These are phyloP conservation scores for Lipophrys pholis DNA, from an alignment of 2,113 vertebrate genomes.

Conservation along the genomic window DNA sequence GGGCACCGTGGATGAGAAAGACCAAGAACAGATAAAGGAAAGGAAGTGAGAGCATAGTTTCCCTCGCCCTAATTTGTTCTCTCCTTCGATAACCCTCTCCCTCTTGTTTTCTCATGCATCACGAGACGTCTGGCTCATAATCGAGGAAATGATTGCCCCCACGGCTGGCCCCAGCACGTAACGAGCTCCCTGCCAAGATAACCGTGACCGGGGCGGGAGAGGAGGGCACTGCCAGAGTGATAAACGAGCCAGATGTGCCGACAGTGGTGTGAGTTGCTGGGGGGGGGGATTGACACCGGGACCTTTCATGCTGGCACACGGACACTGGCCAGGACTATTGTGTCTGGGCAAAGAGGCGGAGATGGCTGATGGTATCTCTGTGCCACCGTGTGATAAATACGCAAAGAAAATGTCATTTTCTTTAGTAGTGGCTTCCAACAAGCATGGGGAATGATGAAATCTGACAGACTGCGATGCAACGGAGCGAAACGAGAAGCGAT, in stretches of 20 bases:
- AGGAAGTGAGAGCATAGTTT: constrained; percentile 80
- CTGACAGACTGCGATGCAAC: constrained; percentile 26
- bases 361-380: constrained; percentile 20
- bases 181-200: constrained; percentile 72
- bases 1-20: constrained; percentile 36
- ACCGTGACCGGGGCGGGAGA: constrained; percentile 48
- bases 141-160: constrained; percentile 65
- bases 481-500: constrained; percentile 19
- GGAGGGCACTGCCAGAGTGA: constrained; percentile 67
- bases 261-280: constrained; percentile 11
- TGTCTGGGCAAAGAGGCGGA: constrained; percentile 52
- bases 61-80: constrained; percentile 45
- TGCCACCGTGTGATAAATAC: constrained; percentile 25
- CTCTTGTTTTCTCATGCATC: constrained; percentile 71
- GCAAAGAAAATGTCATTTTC: constrained; percentile 10
- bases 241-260: constrained; percentile 78
- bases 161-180: constrained; percentile 40
- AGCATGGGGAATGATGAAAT: constrained; percentile 53
- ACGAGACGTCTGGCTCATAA: constrained; percentile 74
- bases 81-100: constrained; percentile 26
- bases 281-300: constrained; percentile 28
- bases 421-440: constrained; percentile 30
- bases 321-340: constrained; percentile 38
- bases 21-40: constrained; percentile 65
- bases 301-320: constrained; percentile 29